Percentiles rank a stretch among this genome's conserved stretches.
Evolutionary conservation across 2,113 vertebrate species (phyloP).

Genomic region (Anas platyrhynchos): DNA sequence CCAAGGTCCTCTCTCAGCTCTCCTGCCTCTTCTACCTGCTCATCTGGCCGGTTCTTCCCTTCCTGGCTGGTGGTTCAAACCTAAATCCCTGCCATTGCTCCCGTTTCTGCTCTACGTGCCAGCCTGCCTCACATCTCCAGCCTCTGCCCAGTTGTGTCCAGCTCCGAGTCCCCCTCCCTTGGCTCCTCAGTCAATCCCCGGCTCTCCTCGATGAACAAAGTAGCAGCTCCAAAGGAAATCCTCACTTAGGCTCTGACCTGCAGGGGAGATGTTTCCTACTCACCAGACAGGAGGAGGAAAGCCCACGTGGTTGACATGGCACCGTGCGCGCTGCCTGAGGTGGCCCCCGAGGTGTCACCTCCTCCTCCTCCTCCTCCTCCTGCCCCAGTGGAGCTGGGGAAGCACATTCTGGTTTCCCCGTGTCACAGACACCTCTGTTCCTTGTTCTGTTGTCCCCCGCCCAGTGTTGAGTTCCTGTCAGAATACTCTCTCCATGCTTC

Average conservation of each 20-base stretch:
- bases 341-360: neutral
- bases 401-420: neutral
- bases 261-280: neutral
- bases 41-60: neutral
- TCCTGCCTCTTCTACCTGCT: neutral
- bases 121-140: neutral
- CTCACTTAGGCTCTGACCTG: neutral
- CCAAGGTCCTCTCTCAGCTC: neutral
- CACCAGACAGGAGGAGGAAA: conserved; percentile 31
- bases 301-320: neutral
- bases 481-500: neutral
- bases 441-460: neutral
- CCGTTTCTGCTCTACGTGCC: accelerated
- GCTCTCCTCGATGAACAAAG: neutral
- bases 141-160: neutral
- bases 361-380: neutral
- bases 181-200: neutral
- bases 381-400: neutral
- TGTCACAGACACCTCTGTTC: neutral
- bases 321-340: neutral
- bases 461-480: too few relatives aligned
- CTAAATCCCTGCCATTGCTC: neutral
- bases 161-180: neutral
- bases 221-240: neutral
- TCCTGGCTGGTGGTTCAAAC: neutral